These are phyloP conservation scores for Pyrocephalus nanus DNA, from an alignment of 2,797 vertebrate genomes.

Conservation along the genomic window DNA sequence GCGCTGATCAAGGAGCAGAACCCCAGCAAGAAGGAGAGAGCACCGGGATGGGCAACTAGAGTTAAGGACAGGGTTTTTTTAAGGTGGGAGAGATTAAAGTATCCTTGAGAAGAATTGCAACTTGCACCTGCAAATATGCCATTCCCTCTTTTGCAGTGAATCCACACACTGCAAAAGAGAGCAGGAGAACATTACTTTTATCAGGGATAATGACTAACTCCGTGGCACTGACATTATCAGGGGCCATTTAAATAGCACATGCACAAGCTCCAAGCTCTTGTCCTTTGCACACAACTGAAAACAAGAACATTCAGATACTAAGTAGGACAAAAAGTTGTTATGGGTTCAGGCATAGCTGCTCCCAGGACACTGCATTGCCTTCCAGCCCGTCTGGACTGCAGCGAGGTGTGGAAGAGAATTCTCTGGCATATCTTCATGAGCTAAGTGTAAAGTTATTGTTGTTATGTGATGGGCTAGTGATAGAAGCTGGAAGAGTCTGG, in stretches of 20 bases:
- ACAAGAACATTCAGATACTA: neutral
- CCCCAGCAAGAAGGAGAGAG: neutral
- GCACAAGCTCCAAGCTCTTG: neutral
- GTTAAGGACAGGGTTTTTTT: neutral
- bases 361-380: neutral
- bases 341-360: neutral
- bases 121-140: neutral
- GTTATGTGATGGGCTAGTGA: neutral
- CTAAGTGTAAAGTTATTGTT: conserved; percentile 35
- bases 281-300: neutral
- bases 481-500: neutral
- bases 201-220: neutral
- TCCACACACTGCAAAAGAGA: neutral
- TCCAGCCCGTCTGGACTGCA: neutral
- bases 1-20: neutral
- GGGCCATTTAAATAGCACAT: rapidly evolving
- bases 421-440: conserved; percentile 10
- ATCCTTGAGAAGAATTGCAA: neutral
- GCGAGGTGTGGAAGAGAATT: neutral
- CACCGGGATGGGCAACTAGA: neutral
- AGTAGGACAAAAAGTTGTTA: neutral
- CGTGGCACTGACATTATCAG: neutral
- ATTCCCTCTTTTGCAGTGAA: neutral
- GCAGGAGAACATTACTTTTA: neutral
- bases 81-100: neutral